Evolutionary conservation across 2,113 vertebrate genomes (phyloP).

Genomic region (Sebastes fasciatus): DNA sequence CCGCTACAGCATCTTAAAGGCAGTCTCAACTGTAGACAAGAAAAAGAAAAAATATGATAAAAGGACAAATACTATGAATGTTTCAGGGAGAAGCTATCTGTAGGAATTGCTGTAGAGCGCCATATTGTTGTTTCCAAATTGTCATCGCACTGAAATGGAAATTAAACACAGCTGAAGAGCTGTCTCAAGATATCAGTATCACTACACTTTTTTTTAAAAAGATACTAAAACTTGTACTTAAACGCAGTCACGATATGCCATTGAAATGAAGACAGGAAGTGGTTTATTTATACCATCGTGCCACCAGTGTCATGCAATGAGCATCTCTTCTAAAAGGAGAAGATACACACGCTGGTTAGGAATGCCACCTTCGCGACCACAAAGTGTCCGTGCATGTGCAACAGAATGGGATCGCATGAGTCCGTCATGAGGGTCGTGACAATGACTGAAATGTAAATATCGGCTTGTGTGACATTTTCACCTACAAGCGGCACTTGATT

Average conservation of each 20-base stretch:
- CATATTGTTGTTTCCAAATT: not conserved
- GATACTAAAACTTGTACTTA: not conserved
- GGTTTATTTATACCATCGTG: not conserved
- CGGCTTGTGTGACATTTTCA: slow-evolving; percentile 63
- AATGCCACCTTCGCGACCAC: slow-evolving; percentile 31
- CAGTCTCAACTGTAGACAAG: not conserved
- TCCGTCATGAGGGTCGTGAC: slow-evolving; percentile 65
- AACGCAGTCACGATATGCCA: not conserved
- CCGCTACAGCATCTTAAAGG: too few species aligned
- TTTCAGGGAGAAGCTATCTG: not conserved
- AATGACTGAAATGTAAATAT: slow-evolving; percentile 71
- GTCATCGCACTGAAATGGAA: not conserved
- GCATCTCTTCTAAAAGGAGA: not conserved
- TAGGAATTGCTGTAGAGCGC: too few species aligned
- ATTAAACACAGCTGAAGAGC: slow-evolving; percentile 1
- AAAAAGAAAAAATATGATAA: not conserved
- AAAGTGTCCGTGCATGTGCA: slow-evolving; percentile 11
- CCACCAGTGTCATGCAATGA: slow-evolving; percentile 20
- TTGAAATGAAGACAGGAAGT: not conserved
- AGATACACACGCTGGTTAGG: not conserved
- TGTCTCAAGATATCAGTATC: not conserved
- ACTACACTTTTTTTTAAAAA: not conserved
- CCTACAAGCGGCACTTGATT: slow-evolving; percentile 76
- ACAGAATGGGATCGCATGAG: slow-evolving; percentile 65
- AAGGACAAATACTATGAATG: not conserved